Conservation (phyloP, 2,113 vertebrate genomes). For the Uropsilus gracilis region DNA sequence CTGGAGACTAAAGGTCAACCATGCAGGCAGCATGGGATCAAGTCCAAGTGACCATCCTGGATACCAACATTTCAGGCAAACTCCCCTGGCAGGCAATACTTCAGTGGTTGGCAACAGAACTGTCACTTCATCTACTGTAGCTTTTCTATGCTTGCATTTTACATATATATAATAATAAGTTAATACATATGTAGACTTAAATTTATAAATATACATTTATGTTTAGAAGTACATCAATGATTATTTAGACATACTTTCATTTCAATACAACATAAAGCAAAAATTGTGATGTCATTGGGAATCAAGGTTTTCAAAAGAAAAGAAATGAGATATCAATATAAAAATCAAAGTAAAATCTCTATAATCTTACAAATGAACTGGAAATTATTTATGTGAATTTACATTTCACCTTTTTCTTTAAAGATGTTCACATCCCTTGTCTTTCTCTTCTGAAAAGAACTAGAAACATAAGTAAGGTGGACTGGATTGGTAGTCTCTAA, state of each 20-base stretch:
- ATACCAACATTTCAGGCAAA: background rate
- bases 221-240: background rate
- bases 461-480: background rate
- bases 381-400: background rate
- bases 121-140: background rate
- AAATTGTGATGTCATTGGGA: background rate
- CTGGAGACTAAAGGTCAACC: background rate
- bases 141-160: no score
- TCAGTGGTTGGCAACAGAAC: background rate
- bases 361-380: background rate
- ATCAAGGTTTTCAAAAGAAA: background rate
- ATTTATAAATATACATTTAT: background rate
- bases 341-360: conserved; percentile 22
- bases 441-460: background rate
- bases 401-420: background rate
- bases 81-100: no score
- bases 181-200: no score
- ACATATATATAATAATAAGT: no score
- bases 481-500: background rate
- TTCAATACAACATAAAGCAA: background rate
- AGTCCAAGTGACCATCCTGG: background rate
- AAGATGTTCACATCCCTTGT: background rate
- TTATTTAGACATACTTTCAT: background rate
- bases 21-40: rapidly evolving
- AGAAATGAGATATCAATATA: background rate